phyloP scores from a whole-genome alignment of 2,888 invertebrate species.

The Tolmerus cingulatus region DNA sequence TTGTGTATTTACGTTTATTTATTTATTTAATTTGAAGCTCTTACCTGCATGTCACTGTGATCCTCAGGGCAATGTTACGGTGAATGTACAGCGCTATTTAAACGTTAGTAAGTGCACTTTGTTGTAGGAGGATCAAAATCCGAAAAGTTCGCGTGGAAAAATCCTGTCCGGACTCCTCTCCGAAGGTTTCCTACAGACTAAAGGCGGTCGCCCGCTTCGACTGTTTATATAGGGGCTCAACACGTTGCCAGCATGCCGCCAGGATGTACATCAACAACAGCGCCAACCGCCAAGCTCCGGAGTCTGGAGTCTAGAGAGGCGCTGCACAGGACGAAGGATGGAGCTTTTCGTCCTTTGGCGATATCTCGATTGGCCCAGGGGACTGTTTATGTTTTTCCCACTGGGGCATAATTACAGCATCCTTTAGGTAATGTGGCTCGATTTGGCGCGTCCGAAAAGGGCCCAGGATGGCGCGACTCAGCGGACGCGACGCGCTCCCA shows the following conservation, averaged over 20 bases:
- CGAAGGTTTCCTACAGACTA: slow-evolving; percentile 13
- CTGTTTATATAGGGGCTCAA: slow-evolving; percentile 25
- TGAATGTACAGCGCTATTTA: neutral
- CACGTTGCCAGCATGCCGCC: slow-evolving; percentile 11
- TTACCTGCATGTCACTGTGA: slow-evolving; percentile 11
- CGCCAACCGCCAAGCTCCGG: neutral
- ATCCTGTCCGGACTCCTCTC: neutral
- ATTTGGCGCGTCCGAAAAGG: neutral
- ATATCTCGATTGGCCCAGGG: neutral
- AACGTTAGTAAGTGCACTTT: slow-evolving; percentile 13
- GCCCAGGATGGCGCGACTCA: slow-evolving; percentile 43
- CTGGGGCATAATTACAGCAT: neutral
- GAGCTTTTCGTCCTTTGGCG: neutral
- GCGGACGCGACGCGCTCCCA: neutral
- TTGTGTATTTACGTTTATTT: neutral
- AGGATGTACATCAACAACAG: slow-evolving; percentile 10
- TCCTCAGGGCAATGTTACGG: neutral
- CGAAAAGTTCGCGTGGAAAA: neutral
- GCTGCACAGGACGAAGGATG: neutral
- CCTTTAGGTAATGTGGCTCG: neutral
- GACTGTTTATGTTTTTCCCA: slow-evolving; percentile 9
- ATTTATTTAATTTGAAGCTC: neutral
- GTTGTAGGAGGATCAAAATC: neutral
- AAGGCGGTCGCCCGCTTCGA: neutral
- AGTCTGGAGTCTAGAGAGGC: neutral